Evolutionary conservation across 2,888 invertebrate species (phyloP).

Genomic region (Yponomeuta sedellus): DNA sequence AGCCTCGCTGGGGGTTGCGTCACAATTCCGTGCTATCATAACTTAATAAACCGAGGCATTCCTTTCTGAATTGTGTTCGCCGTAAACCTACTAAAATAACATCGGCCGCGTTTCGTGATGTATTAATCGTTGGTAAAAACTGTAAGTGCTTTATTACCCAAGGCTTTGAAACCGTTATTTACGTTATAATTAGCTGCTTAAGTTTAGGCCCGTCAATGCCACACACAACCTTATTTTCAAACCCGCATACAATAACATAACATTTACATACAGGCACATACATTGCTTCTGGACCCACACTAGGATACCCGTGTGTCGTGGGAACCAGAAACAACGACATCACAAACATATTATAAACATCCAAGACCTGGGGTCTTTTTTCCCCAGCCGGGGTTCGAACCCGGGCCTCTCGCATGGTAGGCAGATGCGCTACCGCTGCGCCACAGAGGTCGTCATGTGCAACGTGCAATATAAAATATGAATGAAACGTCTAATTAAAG

Average conservation of each 20-base stretch:
- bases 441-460: too few relatives aligned
- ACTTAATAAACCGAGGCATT: slow-evolving; percentile 19
- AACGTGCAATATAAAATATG: background rate
- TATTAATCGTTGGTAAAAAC: slow-evolving; percentile 1
- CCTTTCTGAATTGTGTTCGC: background rate
- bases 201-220: background rate
- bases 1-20: slow-evolving; percentile 41
- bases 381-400: too few relatives aligned
- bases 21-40: slow-evolving; percentile 32
- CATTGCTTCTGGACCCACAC: too few relatives aligned
- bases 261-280: too few relatives aligned
- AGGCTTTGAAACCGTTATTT: background rate
- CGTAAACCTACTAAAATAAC: slow-evolving; percentile 10
- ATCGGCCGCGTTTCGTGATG: background rate
- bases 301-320: too few relatives aligned
- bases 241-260: background rate
- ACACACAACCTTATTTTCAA: background rate
- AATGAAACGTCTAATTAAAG: background rate
- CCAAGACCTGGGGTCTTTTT: too few relatives aligned
- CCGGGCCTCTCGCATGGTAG: too few relatives aligned
- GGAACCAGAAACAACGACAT: too few relatives aligned
- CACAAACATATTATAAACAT: too few relatives aligned
- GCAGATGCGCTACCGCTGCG: too few relatives aligned
- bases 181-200: background rate
- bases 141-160: background rate